phyloP scores from a whole-genome alignment of 2,888 invertebrate genomes.

The Nymphalis c-album region DNA sequence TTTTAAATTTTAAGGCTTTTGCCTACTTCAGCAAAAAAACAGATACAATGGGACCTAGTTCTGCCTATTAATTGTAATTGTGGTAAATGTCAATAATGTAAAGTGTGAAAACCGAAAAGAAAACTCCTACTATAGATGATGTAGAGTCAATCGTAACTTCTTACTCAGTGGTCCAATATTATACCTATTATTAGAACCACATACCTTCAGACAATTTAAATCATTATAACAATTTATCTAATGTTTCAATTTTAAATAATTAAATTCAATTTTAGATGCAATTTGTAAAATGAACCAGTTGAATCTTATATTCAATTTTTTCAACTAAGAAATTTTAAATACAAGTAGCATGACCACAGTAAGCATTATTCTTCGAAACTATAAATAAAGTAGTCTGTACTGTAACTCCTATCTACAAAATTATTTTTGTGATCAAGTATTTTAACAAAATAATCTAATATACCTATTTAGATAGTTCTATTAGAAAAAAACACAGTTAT shows the following conservation, averaged over 20 bases:
- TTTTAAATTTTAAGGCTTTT: slow-evolving; percentile 43
- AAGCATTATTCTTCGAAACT: slow-evolving; percentile 35
- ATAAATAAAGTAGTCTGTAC: slow-evolving; percentile 24
- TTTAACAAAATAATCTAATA: slow-evolving; percentile 17
- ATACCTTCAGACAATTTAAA: not conserved
- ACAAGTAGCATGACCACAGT: slow-evolving; percentile 12
- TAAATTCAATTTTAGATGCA: not conserved
- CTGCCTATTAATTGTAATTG: slow-evolving; percentile 37
- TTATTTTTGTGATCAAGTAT: slow-evolving; percentile 30
- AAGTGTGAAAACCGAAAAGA: slow-evolving; percentile 9
- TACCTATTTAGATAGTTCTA: slow-evolving; percentile 7
- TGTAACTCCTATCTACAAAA: slow-evolving; percentile 32
- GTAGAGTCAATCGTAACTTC: slow-evolving; percentile 16
- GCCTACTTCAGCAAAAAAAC: slow-evolving; percentile 43
- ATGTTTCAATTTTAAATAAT: not conserved
- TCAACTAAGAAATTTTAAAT: slow-evolving; percentile 14
- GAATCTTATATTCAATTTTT: too few species aligned
- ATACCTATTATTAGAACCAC: slow-evolving; percentile 12
- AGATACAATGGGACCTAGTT: slow-evolving; percentile 46
- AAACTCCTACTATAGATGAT: slow-evolving; percentile 7
- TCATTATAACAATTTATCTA: not conserved
- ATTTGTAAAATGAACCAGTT: too few species aligned
- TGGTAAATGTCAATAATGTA: slow-evolving; percentile 22
- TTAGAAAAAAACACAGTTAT: slow-evolving; percentile 22
- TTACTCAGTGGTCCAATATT: slow-evolving; percentile 35